Base-by-base conservation (phyloP, 2,113 vertebrate species). In the Sceloporus tristichus region DNA sequence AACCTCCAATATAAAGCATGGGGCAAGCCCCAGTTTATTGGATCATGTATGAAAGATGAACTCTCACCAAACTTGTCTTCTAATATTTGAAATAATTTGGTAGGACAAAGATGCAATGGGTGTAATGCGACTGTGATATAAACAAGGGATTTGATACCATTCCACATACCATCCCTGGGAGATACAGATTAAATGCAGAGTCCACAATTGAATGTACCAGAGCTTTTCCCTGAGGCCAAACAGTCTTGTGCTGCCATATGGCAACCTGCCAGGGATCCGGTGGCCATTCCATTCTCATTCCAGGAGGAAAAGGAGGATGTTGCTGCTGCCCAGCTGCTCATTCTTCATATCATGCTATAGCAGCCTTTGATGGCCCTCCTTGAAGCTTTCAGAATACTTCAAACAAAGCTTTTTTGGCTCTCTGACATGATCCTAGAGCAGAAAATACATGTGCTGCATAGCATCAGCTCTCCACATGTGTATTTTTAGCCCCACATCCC, bases 231-330 rank as follows among this genome's bases (percentile, higher is more conserved):
- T 70, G 68, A 79, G 34, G 40, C 75, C 16, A 78, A 77, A 78
- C 65, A 54, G 76, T 53, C 42, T 68, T 23, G 56, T 66, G 75
- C 40, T 86, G 59, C 29, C 75, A 68, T 34, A 21, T 79, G 85
- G 85, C 85, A 86, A 68, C 40, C 77, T 68, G 62, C 85, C 85
- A 86, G 65, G 48, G 85, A 79, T 79, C 76, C 42, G 65, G 29
- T 68, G 59, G 59, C 11, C 85, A 86, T 86, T 86, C 76, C 62
- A 86, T 86, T 86, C 62, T 86, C 29, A 86, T 79, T 79, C 85
- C 75, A 79, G 85, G 65, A 70, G 76, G 13, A 70, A 70, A 48
- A 79, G 65, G 75, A 86, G 75, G 75, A 86, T 68, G 85, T 70
- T 48, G 48, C 85, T 66, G 53, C 65, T 54, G 29, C n/a, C 75